A percentile compares a stretch with the other conserved stretches of the same genome.
phyloP scores from a whole-genome alignment of 2,113 vertebrate species.

The Tetraodon nigroviridis region DNA sequence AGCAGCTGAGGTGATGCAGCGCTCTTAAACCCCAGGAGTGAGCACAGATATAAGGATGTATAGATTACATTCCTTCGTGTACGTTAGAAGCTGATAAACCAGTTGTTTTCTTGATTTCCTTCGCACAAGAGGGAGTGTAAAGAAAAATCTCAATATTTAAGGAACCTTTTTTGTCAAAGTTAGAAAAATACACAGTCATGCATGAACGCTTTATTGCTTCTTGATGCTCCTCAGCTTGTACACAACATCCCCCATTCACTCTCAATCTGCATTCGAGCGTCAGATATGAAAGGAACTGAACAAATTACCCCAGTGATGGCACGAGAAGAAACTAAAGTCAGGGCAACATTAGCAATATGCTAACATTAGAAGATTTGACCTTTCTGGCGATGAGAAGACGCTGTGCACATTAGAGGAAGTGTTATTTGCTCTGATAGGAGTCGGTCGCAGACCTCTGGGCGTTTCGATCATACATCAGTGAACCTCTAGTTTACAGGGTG shows the following conservation, averaged over 20 bases:
- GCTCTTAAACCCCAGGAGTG: neutral
- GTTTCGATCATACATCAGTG: constrained; percentile 32
- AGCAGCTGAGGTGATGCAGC: neutral
- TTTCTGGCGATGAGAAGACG: neutral
- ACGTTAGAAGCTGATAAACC: neutral
- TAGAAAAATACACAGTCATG: constrained; percentile 21
- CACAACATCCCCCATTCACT: constrained; percentile 10
- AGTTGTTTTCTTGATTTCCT: neutral
- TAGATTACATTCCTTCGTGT: neutral
- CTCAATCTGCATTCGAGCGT: constrained; percentile 38
- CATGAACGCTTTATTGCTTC: constrained; percentile 1
- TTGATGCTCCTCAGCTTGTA: neutral
- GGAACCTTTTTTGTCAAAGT: constrained; percentile 4
- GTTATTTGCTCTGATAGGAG: constrained; percentile 21
- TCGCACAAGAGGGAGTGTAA: constrained; percentile 1
- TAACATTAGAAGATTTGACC: constrained; percentile 9
- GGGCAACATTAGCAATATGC: constrained; percentile 3
- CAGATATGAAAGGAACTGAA: constrained; percentile 31
- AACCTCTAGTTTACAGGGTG: constrained; percentile 39
- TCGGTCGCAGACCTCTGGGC: neutral
- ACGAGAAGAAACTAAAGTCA: constrained; percentile 7
- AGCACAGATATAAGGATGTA: neutral
- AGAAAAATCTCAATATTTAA: neutral
- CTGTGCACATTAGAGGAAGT: neutral
- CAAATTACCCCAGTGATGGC: constrained; percentile 25